Evolutionary conservation across 2,797 vertebrate genomes (phyloP).

Genomic region (Benthosema pterotum): DNA sequence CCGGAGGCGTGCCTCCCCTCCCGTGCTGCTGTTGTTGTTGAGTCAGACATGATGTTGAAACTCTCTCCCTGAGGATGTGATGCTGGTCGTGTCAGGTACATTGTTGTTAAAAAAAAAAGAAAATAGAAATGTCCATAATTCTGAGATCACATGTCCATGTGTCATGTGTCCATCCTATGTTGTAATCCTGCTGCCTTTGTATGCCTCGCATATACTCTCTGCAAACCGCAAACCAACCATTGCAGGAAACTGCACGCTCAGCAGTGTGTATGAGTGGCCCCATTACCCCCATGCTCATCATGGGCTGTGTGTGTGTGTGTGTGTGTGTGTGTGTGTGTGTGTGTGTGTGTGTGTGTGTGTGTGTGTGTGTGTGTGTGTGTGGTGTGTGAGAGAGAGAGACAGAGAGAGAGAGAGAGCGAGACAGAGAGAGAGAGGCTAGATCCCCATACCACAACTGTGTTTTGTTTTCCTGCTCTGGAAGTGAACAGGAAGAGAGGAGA

Average conservation of each 20-base stretch:
- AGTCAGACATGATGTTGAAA: neutral
- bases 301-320: slow-evolving; percentile 43
- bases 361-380: too few species aligned
- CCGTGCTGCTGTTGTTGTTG: slow-evolving; percentile 4
- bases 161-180: slow-evolving; percentile 53
- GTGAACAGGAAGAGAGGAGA: slow-evolving; percentile 66
- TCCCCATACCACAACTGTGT: slow-evolving; percentile 17
- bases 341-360: too few species aligned
- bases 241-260: slow-evolving; percentile 66
- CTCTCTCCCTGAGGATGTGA: slow-evolving; percentile 1
- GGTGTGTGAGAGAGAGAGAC: too few species aligned
- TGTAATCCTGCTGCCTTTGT: slow-evolving; percentile 71
- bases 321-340: slow-evolving; percentile 26
- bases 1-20: slow-evolving; percentile 18
- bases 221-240: slow-evolving; percentile 68
- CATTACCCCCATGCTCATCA: slow-evolving; percentile 52
- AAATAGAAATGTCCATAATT: slow-evolving; percentile 32
- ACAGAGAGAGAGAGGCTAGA: too few species aligned
- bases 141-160: slow-evolving; percentile 50
- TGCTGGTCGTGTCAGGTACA: slow-evolving; percentile 24
- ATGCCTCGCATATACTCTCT: slow-evolving; percentile 59
- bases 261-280: slow-evolving; percentile 34
- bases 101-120: slow-evolving; percentile 24
- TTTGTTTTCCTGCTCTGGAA: slow-evolving; percentile 47
- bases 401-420: too few species aligned